These are phyloP conservation scores for Bombus ignitus DNA, from an alignment of 1,140 invertebrate species.

Conservation along the genomic window DNA sequence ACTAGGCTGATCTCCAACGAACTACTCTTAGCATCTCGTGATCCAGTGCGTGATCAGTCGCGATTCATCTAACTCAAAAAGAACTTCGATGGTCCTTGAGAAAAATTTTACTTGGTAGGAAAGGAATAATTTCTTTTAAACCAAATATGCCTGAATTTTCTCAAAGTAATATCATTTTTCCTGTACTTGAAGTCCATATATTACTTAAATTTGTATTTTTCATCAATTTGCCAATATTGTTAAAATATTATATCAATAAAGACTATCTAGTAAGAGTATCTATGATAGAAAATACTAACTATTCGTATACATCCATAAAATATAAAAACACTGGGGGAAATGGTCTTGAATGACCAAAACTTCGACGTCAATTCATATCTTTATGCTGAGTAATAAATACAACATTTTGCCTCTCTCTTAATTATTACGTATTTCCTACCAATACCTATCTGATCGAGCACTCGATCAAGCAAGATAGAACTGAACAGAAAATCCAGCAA, in stretches of 20 bases:
- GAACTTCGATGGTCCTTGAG: background rate
- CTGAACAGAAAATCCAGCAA: conserved; percentile 67
- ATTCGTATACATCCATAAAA: too few species aligned
- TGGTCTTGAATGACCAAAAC: background rate
- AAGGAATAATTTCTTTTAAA: background rate
- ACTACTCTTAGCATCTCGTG: conserved; percentile 35
- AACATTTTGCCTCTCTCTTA: background rate
- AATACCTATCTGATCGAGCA: conserved; percentile 20
- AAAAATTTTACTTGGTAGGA: background rate
- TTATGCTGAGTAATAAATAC: background rate
- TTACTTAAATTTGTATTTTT: too few species aligned
- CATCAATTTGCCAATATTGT: too few species aligned
- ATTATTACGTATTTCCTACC: background rate
- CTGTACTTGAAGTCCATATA: too few species aligned
- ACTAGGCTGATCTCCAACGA: conserved; percentile 26
- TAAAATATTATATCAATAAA: too few species aligned
- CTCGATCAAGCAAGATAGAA: conserved; percentile 38
- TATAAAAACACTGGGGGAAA: background rate
- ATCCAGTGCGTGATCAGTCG: conserved; percentile 48
- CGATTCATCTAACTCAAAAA: background rate
- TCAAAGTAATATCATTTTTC: background rate
- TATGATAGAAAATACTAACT: too few species aligned
- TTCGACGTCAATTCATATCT: background rate
- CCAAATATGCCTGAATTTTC: background rate
- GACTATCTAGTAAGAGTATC: too few species aligned